Percentiles rank a stretch among this genome's conserved stretches.
Evolutionary conservation across 2,888 invertebrate species (phyloP).

Genomic region (Leptinotarsa tumamoca): DNA sequence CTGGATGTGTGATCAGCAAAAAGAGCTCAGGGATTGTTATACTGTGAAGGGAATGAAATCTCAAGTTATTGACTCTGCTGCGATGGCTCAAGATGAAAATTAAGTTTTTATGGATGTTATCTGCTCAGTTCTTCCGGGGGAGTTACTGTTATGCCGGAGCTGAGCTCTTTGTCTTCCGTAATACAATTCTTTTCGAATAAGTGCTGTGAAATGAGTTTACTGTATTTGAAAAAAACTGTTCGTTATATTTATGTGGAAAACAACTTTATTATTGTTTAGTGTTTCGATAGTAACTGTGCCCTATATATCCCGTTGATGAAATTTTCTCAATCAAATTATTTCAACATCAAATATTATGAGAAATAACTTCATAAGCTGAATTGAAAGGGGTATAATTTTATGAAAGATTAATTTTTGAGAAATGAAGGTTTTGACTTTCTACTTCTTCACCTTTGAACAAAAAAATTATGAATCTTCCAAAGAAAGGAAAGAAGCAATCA

Average conservation of each 20-base stretch:
- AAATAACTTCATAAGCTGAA: too few relatives aligned
- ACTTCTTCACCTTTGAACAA: too few relatives aligned
- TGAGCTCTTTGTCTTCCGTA: not conserved
- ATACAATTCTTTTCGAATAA: slow-evolving; percentile 8
- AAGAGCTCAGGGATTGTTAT: slow-evolving; percentile 29
- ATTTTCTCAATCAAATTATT: too few relatives aligned
- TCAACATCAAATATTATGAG: too few relatives aligned
- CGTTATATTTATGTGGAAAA: not conserved
- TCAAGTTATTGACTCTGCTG: slow-evolving; percentile 3
- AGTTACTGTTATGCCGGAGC: slow-evolving; percentile 9
- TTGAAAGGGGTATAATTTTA: too few relatives aligned
- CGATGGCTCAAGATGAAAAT: slow-evolving; percentile 18
- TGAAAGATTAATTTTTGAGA: too few relatives aligned
- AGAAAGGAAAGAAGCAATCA: too few relatives aligned
- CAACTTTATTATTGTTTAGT: not conserved
- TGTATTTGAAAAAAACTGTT: not conserved
- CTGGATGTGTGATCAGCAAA: slow-evolving; percentile 46
- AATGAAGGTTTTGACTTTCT: too few relatives aligned
- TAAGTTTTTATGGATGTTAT: slow-evolving; percentile 22
- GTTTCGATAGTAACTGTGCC: too few relatives aligned
- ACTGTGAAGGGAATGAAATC: slow-evolving; percentile 21
- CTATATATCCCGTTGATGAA: too few relatives aligned
- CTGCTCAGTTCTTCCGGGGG: not conserved
- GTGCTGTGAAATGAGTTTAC: not conserved
- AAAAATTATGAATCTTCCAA: too few relatives aligned